Percentiles rank a stretch among this genome's conserved stretches.
phyloP scores from a whole-genome alignment of 2,797 vertebrate species.

The Chelmon rostratus region DNA sequence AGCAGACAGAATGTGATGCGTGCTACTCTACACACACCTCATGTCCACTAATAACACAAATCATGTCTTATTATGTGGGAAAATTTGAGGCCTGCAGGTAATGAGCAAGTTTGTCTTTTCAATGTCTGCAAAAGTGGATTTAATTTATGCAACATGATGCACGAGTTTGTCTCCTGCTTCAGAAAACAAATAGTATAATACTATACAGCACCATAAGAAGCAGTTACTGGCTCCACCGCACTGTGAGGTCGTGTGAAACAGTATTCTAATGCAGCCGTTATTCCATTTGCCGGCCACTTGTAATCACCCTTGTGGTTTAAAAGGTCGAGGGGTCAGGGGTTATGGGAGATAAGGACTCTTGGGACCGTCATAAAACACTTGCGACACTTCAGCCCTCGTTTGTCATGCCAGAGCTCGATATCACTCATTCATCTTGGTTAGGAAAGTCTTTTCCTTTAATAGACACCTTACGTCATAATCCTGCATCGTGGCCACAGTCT shows the following conservation, averaged over 20 bases:
- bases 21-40: constrained; percentile 15
- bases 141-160: background rate
- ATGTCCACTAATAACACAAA: constrained; percentile 5
- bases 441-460: constrained; percentile 73
- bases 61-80: background rate
- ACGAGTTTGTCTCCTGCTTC: background rate
- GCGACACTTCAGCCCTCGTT: constrained; percentile 78
- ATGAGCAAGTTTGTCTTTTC: background rate
- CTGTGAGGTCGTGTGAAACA: constrained; percentile 40
- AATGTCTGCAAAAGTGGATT: background rate
- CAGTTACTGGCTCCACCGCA: background rate
- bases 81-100: background rate
- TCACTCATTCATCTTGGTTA: constrained; percentile 80
- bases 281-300: constrained; percentile 63
- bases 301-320: constrained; percentile 83
- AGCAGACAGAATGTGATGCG: background rate
- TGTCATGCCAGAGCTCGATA: constrained; percentile 79
- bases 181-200: constrained; percentile 2
- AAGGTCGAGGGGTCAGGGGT: constrained; percentile 81
- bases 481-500: constrained; percentile 47
- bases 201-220: background rate
- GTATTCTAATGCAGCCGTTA: constrained; percentile 55
- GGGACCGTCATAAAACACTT: constrained; percentile 82
- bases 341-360: constrained; percentile 76
- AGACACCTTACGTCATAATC: constrained; percentile 69